A percentile compares a stretch with the other conserved stretches of the same genome.
Evolutionary conservation across 2,113 vertebrate genomes (phyloP).

Genomic region (Cyanistes caeruleus): DNA sequence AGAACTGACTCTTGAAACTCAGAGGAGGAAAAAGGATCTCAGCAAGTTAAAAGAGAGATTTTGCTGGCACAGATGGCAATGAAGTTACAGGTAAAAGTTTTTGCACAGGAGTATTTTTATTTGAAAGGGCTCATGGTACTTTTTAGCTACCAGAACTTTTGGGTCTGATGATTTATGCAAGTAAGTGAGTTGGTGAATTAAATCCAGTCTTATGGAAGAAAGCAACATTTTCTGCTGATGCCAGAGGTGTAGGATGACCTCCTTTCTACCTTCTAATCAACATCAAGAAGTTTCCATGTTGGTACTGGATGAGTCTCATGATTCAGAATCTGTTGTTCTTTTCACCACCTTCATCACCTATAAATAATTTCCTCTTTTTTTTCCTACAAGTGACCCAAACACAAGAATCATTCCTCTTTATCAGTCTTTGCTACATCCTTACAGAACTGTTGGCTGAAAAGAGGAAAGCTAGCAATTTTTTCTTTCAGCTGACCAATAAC

Average conservation of each 20-base stretch:
- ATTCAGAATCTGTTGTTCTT: background rate
- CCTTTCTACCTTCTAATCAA: background rate
- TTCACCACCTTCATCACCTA: background rate
- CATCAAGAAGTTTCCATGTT: background rate
- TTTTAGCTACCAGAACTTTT: background rate
- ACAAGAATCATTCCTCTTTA: background rate
- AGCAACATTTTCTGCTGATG: background rate
- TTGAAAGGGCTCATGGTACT: background rate
- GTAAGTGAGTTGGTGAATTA: background rate
- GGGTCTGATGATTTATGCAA: background rate
- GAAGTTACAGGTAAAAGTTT: background rate
- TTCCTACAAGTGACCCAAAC: background rate
- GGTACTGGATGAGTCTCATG: background rate
- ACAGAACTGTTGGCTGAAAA: background rate
- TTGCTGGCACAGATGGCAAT: background rate
- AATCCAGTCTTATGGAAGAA: background rate
- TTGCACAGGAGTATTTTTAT: rapidly evolving
- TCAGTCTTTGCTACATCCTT: background rate
- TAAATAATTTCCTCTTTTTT: background rate
- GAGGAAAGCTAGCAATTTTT: background rate
- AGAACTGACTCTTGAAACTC: background rate
- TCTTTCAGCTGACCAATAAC: background rate
- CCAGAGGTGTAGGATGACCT: background rate
- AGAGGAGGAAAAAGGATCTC: background rate
- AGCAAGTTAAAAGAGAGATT: background rate